Evolutionary conservation across 2,797 vertebrate genomes (phyloP).

Genomic region (Parauchenoglanis punctatus): DNA sequence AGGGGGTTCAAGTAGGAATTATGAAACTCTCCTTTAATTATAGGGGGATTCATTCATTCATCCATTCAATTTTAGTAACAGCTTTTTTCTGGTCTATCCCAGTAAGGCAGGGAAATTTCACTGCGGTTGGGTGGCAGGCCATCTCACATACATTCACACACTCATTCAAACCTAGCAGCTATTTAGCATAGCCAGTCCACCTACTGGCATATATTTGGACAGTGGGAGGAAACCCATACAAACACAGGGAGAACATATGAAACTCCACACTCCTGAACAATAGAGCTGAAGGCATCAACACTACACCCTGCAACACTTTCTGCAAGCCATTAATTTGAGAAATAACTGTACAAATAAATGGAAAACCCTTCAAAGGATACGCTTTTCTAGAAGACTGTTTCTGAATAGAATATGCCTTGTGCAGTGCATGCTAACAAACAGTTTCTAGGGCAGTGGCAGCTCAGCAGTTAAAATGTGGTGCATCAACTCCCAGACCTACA

Average conservation of each 20-base stretch:
- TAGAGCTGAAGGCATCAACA: background rate
- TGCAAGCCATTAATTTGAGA: background rate
- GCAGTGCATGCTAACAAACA: background rate
- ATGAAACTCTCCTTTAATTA: background rate
- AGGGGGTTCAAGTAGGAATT: background rate
- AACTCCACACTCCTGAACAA: background rate
- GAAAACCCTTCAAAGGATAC: background rate
- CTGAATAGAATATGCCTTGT: background rate
- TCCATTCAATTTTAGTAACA: background rate
- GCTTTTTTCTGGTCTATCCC: background rate
- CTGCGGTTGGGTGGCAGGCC: background rate
- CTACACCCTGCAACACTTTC: background rate
- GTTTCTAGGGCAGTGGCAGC: background rate
- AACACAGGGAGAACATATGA: background rate
- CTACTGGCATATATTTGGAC: background rate
- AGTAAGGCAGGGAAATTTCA: background rate
- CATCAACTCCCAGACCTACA: background rate
- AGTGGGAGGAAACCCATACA: background rate
- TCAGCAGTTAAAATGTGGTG: background rate
- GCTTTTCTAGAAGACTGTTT: background rate
- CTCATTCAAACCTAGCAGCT: background rate
- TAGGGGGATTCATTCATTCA: background rate
- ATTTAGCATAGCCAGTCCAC: background rate
- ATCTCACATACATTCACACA: background rate
- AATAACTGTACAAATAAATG: background rate